Evolutionary conservation across 2,113 vertebrate species (phyloP).

Genomic region (Pelobates fuscus): DNA sequence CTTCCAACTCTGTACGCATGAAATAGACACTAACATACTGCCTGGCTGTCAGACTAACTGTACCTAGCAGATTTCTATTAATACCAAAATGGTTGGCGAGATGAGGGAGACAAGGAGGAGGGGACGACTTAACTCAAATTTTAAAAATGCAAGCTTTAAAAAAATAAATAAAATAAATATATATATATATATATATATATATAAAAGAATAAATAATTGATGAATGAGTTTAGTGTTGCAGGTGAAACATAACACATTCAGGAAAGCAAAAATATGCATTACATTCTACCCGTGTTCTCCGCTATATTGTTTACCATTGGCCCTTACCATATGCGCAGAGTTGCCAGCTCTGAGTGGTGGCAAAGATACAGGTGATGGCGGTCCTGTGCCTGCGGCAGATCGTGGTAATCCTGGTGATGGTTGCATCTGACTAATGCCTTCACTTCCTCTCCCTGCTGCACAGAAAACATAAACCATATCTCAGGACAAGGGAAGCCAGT

Average conservation of each 20-base stretch:
- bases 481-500: slow-evolving; percentile 57
- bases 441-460: slow-evolving; percentile 71
- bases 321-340: slow-evolving; percentile 72
- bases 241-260: too few relatives aligned
- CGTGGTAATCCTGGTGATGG: slow-evolving; percentile 71
- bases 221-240: too few relatives aligned
- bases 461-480: slow-evolving; percentile 54
- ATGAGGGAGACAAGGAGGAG: neutral
- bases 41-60: slow-evolving; percentile 55
- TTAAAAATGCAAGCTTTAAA: slow-evolving; percentile 33
- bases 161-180: neutral
- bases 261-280: too few relatives aligned
- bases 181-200: too few relatives aligned
- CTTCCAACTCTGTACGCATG: neutral
- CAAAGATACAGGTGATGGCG: slow-evolving; percentile 75
- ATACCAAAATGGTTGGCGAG: slow-evolving; percentile 50
- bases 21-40: slow-evolving; percentile 14
- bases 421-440: slow-evolving; percentile 70
- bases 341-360: slow-evolving; percentile 81
- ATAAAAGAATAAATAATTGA: too few relatives aligned
- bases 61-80: slow-evolving; percentile 67
- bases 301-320: too few relatives aligned
- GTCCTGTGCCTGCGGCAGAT: slow-evolving; percentile 73
- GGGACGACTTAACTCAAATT: slow-evolving; percentile 10
- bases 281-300: too few relatives aligned